These are phyloP conservation scores for Ophion obscuratus DNA, from an alignment of 2,888 invertebrate genomes.

Conservation along the genomic window DNA sequence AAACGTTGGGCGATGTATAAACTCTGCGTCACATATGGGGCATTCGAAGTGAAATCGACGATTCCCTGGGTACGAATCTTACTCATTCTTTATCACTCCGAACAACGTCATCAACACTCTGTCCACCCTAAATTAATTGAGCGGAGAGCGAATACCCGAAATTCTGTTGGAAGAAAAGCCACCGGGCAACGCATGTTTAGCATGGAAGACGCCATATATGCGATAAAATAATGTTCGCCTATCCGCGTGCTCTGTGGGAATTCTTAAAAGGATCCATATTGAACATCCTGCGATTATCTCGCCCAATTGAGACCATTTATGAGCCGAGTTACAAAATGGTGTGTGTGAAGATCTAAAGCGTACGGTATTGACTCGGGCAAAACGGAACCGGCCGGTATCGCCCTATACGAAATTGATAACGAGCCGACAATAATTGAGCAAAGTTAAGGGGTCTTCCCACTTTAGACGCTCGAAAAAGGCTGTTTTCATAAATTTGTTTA, in stretches of 20 bases:
- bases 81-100: background rate
- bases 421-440: too few species aligned
- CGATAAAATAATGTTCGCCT: background rate
- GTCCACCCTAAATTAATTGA: too few species aligned
- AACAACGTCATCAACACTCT: too few species aligned
- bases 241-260: background rate
- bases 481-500: too few species aligned
- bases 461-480: too few species aligned
- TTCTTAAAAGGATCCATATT: constrained; percentile 46
- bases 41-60: background rate
- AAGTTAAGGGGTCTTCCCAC: too few species aligned
- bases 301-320: constrained; percentile 54
- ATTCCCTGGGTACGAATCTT: background rate
- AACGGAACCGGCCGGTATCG: too few species aligned
- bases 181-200: background rate
- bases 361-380: too few species aligned
- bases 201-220: background rate
- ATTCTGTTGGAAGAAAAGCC: too few species aligned
- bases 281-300: constrained; percentile 58
- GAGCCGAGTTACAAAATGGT: constrained; percentile 42
- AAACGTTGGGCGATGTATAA: constrained; percentile 24
- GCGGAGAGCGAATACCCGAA: too few species aligned
- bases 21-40: background rate
- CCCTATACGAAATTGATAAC: too few species aligned
- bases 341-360: background rate